Evolutionary conservation across 2,888 invertebrate genomes (phyloP), one percentile per base, ranked within the genome.

Genomic region (Cremastinae sp.): DNA sequence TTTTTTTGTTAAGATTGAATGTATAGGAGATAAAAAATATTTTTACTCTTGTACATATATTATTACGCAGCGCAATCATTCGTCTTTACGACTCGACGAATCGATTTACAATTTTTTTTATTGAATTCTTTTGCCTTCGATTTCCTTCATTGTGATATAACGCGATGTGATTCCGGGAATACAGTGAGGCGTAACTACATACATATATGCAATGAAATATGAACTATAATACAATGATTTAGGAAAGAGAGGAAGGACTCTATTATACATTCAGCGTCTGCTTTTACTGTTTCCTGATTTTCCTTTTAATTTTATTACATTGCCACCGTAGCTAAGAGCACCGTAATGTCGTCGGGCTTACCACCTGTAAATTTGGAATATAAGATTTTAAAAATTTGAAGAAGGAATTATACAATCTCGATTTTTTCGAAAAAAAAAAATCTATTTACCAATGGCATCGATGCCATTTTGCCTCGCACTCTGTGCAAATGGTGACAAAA

Each of bases 291-390:
- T 51, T 74, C 56, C 64, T 41, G 61, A 22, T 74, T 56, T 37
- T 45, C 70, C 22, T 66, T 71, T 66, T 37, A 58, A 28, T 28
- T 76, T 76, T 72, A 82, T 89, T 87, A 90, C 82, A 91, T 90
- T 74, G 96, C 95, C 91, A 98, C 97, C 83, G 97, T 96, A 84
- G 98, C 97, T 84, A 98, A 93, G 87, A 99, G 94, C 90, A 98
- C 97, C 88, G 98, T 98, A 91, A 99, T 98, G 92, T 99, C 99
- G 90, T 99, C 99, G 78, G 98, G 98, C 91, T 99, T 99, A 73
- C 99, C 98, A 89, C 99, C 98, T 95, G 92, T 20, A 4, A 16
- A 49, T 16, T 16, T 5, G 2, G 16, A 45, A 2, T 20, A 53
- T 47, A 28, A 28, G 51, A 56, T 16, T 43, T 12, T 16, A 5